Percentiles rank a stretch among this genome's conserved stretches.
phyloP scores from a whole-genome alignment of 2,797 vertebrate genomes.

The Coracias cyanogaster region DNA sequence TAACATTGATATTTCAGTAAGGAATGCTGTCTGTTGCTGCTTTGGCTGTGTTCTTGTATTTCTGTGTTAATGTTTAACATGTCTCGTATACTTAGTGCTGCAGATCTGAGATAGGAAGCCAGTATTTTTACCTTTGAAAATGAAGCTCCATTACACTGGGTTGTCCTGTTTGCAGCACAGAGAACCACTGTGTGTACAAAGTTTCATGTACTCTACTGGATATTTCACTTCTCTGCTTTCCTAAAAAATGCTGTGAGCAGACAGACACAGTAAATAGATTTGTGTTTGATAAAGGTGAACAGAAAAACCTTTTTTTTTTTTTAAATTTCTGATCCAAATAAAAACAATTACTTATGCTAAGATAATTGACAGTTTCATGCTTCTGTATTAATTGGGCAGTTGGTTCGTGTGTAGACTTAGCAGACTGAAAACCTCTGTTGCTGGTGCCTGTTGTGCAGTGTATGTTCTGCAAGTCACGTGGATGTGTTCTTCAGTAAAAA shows the following conservation, averaged over 20 bases:
- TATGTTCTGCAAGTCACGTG: background rate
- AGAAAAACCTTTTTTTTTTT: background rate
- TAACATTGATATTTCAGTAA: background rate
- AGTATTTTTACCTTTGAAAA: background rate
- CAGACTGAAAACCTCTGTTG: background rate
- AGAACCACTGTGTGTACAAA: background rate
- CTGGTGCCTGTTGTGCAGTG: background rate
- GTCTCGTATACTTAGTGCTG: background rate
- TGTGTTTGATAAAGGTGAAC: background rate
- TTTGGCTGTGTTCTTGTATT: background rate
- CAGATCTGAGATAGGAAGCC: background rate
- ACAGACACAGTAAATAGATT: background rate
- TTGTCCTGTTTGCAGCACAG: background rate
- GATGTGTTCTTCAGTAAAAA: background rate
- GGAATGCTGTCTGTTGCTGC: background rate
- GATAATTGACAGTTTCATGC: background rate
- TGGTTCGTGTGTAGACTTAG: background rate
- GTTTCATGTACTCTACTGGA: background rate
- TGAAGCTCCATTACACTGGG: background rate
- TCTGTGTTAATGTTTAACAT: slow-evolving; percentile 11
- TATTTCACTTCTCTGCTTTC: background rate
- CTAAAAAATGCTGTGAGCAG: background rate
- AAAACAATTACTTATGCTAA: background rate
- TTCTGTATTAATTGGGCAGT: background rate
- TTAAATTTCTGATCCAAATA: background rate